A percentile compares a stretch with the other conserved stretches of the same genome.
phyloP scores from a whole-genome alignment of 1,140 invertebrate species.

The Lasaia peninsularis region DNA sequence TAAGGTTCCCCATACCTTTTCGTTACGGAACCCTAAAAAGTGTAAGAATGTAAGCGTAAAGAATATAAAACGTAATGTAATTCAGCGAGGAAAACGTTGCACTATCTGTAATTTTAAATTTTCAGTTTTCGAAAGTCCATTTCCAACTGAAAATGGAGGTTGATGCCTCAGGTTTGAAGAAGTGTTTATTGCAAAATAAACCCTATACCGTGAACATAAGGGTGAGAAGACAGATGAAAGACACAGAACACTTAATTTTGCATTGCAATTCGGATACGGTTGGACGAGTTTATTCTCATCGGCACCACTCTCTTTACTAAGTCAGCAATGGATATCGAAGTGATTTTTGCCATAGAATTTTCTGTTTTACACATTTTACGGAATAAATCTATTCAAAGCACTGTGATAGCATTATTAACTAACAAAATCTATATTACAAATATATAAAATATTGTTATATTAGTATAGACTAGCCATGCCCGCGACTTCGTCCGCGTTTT shows the following conservation, averaged over 20 bases:
- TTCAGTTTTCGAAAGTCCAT: constrained; percentile 22
- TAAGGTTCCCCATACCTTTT: no score
- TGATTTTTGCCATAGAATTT: constrained; percentile 7
- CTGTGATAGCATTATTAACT: no score
- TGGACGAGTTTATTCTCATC: constrained; percentile 25
- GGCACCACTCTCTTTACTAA: constrained; percentile 19
- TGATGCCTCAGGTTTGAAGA: constrained; percentile 11
- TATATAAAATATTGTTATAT: no score
- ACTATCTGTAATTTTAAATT: constrained; percentile 21
- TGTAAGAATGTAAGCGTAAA: no score
- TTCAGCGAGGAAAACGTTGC: not conserved
- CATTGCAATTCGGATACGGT: constrained; percentile 24
- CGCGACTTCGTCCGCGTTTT: no score
- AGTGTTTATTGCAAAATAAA: not conserved
- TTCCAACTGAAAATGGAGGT: constrained; percentile 16
- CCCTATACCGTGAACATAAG: not conserved
- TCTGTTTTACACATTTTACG: not conserved
- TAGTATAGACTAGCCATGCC: no score
- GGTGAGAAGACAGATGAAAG: not conserved
- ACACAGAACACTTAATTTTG: constrained; percentile 20
- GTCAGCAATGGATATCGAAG: constrained; percentile 21
- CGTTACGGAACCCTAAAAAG: no score
- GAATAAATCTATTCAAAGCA: not conserved
- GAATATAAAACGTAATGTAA: not conserved
- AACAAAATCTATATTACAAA: no score